Evolutionary conservation across 2,797 vertebrate species (phyloP).

Genomic region (Dermochelys coriacea): DNA sequence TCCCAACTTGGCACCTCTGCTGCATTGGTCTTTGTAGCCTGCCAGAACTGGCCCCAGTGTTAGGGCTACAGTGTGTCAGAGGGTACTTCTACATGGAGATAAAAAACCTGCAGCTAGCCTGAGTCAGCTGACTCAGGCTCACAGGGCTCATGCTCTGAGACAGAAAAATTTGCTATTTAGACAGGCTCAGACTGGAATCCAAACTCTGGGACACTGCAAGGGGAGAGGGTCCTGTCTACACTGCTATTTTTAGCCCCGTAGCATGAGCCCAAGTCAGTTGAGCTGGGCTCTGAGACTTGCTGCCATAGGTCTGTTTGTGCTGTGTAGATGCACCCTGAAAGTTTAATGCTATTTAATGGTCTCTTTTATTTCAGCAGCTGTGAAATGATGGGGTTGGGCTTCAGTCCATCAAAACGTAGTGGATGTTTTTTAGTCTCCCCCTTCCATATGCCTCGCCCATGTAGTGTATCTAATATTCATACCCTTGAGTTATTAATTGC

Average conservation of each 20-base stretch:
- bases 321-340: not conserved
- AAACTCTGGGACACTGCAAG: not conserved
- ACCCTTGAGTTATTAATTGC: not conserved
- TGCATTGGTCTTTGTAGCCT: not conserved
- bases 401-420: not conserved
- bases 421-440: fast-evolving
- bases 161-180: not conserved
- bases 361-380: not conserved
- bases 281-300: not conserved
- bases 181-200: not conserved
- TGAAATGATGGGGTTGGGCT: not conserved
- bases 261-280: not conserved
- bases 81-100: not conserved
- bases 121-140: not conserved
- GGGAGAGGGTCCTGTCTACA: not conserved
- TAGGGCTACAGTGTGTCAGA: not conserved
- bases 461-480: not conserved
- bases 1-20: not conserved
- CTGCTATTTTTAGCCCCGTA: not conserved
- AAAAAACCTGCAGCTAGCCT: not conserved
- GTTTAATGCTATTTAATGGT: too few species aligned
- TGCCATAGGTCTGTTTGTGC: not conserved
- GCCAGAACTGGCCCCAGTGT: not conserved
- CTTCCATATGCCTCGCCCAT: fast-evolving
- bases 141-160: not conserved